These are phyloP conservation scores for Pararge aegeria DNA, from an alignment of 1,140 invertebrate species.

Conservation along the genomic window DNA sequence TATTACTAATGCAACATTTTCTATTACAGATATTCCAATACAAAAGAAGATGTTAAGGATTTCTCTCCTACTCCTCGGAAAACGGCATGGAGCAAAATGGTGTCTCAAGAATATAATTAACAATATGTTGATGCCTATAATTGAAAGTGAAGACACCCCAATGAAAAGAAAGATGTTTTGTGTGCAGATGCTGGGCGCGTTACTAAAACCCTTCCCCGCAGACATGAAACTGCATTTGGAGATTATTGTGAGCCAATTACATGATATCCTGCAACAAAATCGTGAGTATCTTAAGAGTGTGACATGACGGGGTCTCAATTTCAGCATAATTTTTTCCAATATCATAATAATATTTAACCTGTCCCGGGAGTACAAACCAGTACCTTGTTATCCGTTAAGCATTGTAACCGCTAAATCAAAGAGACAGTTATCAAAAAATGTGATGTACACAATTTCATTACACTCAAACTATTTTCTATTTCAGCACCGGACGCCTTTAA, in stretches of 20 bases:
- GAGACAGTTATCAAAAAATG: too few relatives aligned
- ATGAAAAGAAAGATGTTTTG: slow-evolving; percentile 49
- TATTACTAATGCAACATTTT: too few relatives aligned
- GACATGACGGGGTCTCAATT: too few relatives aligned
- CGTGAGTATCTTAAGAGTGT: too few relatives aligned
- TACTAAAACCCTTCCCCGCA: slow-evolving; percentile 63
- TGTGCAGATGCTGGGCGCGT: slow-evolving; percentile 58
- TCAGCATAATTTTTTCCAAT: too few relatives aligned
- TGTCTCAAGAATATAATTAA: slow-evolving; percentile 69
- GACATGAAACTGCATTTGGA: slow-evolving; percentile 69
- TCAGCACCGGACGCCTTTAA: slow-evolving; percentile 54
- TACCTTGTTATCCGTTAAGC: too few relatives aligned
- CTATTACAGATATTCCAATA: slow-evolving; percentile 50
- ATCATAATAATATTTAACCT: too few relatives aligned
- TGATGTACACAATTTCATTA: slow-evolving; percentile 4
- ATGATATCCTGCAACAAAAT: slow-evolving; percentile 51
- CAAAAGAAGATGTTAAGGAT: slow-evolving; percentile 60
- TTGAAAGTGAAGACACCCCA: slow-evolving; percentile 44
- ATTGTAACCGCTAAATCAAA: too few relatives aligned
- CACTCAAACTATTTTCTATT: slow-evolving; percentile 33
- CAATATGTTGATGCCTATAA: slow-evolving; percentile 57
- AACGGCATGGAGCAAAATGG: slow-evolving; percentile 64
- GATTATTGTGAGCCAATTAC: slow-evolving; percentile 57
- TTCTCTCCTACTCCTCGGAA: slow-evolving; percentile 65
- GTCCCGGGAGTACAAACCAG: too few relatives aligned